Percentiles rank a stretch among this genome's conserved stretches.
Evolutionary conservation across 2,113 vertebrate genomes (phyloP).

Genomic region (Chascanopsetta lugubris): DNA sequence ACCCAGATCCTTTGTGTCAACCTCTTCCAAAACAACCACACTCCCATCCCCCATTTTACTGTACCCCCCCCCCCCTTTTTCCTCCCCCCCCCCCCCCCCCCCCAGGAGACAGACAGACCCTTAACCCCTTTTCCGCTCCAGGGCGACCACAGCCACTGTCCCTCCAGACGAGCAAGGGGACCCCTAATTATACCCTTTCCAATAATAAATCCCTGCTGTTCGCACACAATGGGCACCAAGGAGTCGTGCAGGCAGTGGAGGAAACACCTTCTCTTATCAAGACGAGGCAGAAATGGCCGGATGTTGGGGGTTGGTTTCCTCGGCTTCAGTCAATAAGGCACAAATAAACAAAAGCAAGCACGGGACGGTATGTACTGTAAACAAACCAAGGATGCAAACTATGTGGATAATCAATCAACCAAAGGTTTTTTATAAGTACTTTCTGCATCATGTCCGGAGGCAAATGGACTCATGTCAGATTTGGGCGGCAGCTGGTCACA

Average conservation of each 20-base stretch:
- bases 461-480: constrained; percentile 2
- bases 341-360: no score
- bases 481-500: background rate
- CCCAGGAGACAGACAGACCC: constrained; percentile 29
- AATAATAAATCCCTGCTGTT: constrained; percentile 68
- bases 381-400: no score
- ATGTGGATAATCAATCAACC: no score
- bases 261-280: constrained; percentile 82
- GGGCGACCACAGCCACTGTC: no score
- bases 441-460: background rate
- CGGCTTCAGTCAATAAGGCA: no score
- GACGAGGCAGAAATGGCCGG: constrained; percentile 64
- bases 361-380: no score
- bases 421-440: no score
- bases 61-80: constrained; percentile 42
- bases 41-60: constrained; percentile 48
- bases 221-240: constrained; percentile 71
- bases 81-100: constrained; percentile 43
- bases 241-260: constrained; percentile 53
- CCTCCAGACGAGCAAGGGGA: background rate
- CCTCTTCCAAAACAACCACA: constrained; percentile 18
- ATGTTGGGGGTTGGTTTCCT: constrained; percentile 63
- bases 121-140: constrained; percentile 37
- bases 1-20: constrained; percentile 66
- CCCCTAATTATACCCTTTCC: constrained; percentile 74